Base-by-base conservation (phyloP, 1,140 invertebrate genomes). In the Dendrolimus punctatus region DNA sequence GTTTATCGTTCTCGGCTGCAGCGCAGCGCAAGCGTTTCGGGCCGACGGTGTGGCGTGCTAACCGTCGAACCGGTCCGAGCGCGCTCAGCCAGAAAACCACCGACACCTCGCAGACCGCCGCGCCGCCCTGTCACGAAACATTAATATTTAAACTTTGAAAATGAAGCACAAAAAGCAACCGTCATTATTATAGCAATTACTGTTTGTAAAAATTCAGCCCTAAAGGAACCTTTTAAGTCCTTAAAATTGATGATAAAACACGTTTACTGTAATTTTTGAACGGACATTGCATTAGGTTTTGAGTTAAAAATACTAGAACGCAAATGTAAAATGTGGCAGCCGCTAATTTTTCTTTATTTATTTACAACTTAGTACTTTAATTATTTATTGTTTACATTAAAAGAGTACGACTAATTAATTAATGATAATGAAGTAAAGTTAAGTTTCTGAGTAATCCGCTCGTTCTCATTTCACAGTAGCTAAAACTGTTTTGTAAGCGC, bases 131-230 rank as follows among this genome's bases (percentile, higher is more conserved):
- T 81, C 81, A 81, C 78, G 78, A 80, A 78, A 80, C 76, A 85
- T 85, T 85, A 77, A 82, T 80, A 85, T 82, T 82, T 76, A 79
- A 84, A 80, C 73, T 75, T 56, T 62, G 74, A 77, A 72, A 78
- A 77, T 46, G 72, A 75, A 71, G 74, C 69, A 65, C 63, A 62
- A 80, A 79, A 80, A 73, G 58, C 59, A 57, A 72, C 71, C 68
- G 71, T 69, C 64, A 73, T 76, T 76, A 75, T 77, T 77, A 76
- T 73, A 69, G 62, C 71, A 77, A 83, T 80, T 80, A 83, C 66
- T 62, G 64, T 68, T 63, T 67, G 64, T 68, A 66, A 66, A 58
- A 56, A 53, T 63, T 63, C 61, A 39, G 6, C 36, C 52, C 60
- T 61, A 58, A 61, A 70, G 57, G 57, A 61, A 58, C 64, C 59